A percentile compares a stretch with the other conserved stretches of the same genome.
Conservation (phyloP, 2,113 vertebrate genomes). For the Copsychus sechellarum region DNA sequence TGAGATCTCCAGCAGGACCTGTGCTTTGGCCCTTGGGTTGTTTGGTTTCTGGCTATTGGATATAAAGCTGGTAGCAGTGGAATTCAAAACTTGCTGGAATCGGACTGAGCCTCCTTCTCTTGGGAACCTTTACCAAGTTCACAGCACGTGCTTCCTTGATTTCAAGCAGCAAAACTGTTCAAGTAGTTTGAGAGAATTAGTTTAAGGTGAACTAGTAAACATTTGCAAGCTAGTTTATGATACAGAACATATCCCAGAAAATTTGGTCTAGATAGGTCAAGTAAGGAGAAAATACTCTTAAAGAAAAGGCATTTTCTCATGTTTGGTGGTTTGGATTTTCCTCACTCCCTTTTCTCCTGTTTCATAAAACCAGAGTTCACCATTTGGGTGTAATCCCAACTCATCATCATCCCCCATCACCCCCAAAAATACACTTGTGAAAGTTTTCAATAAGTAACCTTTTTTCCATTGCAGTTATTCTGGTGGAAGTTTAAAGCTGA, state of each 20-base stretch:
- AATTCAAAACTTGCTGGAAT: background rate
- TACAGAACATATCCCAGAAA: background rate
- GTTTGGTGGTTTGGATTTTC: background rate
- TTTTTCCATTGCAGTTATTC: background rate
- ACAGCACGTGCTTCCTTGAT: background rate
- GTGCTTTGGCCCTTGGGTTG: background rate
- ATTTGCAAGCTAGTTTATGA: background rate
- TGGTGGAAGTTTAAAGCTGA: slow-evolving; percentile 27
- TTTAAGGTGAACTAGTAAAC: background rate
- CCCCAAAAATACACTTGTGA: background rate
- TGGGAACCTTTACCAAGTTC: background rate
- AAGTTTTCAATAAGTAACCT: background rate
- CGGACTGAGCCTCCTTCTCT: background rate
- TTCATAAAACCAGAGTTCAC: background rate
- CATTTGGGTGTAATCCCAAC: fast-evolving
- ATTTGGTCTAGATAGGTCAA: background rate
- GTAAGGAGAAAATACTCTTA: background rate
- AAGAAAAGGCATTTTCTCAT: fast-evolving
- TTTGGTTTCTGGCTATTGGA: background rate
- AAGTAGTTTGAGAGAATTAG: background rate
- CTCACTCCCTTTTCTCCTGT: fast-evolving
- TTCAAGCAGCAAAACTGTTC: background rate
- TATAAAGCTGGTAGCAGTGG: background rate
- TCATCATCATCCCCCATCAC: fast-evolving
- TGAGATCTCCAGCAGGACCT: background rate